Conservation (phyloP, 2,797 vertebrate genomes). For the Phalloptychus januarius region DNA sequence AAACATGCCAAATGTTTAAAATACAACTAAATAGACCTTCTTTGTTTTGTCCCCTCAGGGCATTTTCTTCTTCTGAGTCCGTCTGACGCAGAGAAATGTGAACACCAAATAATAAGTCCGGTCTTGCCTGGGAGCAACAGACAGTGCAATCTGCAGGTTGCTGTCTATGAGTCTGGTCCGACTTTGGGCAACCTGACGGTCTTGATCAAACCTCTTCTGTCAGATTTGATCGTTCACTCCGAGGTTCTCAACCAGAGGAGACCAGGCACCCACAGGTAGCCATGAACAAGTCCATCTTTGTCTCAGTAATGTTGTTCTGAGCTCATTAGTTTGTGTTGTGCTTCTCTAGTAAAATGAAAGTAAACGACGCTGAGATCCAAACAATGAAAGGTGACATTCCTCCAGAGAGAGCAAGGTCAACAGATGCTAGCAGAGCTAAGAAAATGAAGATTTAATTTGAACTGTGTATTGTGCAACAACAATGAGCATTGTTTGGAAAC, state of each 20-base stretch:
- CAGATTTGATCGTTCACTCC: conserved; percentile 62
- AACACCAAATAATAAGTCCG: conserved; percentile 85
- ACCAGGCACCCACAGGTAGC: conserved; percentile 75
- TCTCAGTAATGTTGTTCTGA: conserved; percentile 1
- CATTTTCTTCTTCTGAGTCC: conserved; percentile 83
- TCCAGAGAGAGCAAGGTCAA: conserved; percentile 48
- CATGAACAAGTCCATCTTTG: not conserved
- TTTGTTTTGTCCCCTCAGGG: conserved; percentile 69
- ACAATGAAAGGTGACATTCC: conserved; percentile 20
- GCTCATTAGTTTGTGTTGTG: not conserved
- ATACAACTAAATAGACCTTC: conserved; percentile 1
- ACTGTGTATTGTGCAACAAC: conserved; percentile 24
- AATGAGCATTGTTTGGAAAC: conserved; percentile 57
- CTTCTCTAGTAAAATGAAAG: not conserved
- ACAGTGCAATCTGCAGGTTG: conserved; percentile 81
- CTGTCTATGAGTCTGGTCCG: conserved; percentile 75
- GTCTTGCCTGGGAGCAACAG: conserved; percentile 75
- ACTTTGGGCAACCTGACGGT: conserved; percentile 77
- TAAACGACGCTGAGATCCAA: conserved; percentile 6
- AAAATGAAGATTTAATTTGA: conserved; percentile 21
- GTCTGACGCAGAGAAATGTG: conserved; percentile 73
- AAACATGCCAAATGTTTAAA: too few relatives aligned
- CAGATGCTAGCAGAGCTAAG: conserved; percentile 21
- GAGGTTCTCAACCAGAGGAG: conserved; percentile 61
- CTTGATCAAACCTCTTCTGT: conserved; percentile 74